Base-by-base conservation (phyloP, 2,797 vertebrate genomes). In the Acanthis flammea region DNA sequence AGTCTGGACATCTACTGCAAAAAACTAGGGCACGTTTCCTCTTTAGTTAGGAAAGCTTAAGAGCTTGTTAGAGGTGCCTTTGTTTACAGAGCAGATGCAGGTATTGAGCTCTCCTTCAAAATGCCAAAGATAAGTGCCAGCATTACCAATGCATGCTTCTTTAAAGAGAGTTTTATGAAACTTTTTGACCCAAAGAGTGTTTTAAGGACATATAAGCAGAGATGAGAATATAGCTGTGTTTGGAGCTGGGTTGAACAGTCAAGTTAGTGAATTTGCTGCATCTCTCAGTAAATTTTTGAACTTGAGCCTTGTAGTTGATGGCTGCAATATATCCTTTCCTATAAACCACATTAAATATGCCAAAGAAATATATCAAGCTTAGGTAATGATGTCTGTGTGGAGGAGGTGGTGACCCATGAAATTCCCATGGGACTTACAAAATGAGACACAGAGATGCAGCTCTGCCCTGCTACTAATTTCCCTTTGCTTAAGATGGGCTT, bases 201-300 rank as follows among this genome's bases (percentile, higher is more conserved):
- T 48, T 48, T 68, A 90, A 61, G 33, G 22, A 30, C 14, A 12
- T 31, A 39, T 2, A 54, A 82, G 10, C 47, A 66, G 53, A 76
- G 35, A 4, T 3, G 3, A 27, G n/a, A 79, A 35, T 3, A 47
- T 10, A 68, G 50, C 31, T 3, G 0, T 11, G 9, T 28, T 61
- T 68, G 45, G 42, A 74, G 42, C 24, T 67, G 42, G 35, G 35
- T 14, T 5, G 0, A 47, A 17, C 17, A 12, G n/a, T 17, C n/a
- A n/a, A 11, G 37, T 13, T 66, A 39, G 48, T 0, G 0, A 75
- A 86, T 0, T 13, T 28, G 50, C 44, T 58, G 17, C n/a, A 19
- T 22, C 50, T 75, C 47, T 84, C 3, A 31, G 12, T 18, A 61
- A 17, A 27, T 16, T 58, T 83, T 86, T 78, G 18, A 78, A 68